phyloP scores from a whole-genome alignment of 2,113 vertebrate genomes.

The Fregetta grallaria region DNA sequence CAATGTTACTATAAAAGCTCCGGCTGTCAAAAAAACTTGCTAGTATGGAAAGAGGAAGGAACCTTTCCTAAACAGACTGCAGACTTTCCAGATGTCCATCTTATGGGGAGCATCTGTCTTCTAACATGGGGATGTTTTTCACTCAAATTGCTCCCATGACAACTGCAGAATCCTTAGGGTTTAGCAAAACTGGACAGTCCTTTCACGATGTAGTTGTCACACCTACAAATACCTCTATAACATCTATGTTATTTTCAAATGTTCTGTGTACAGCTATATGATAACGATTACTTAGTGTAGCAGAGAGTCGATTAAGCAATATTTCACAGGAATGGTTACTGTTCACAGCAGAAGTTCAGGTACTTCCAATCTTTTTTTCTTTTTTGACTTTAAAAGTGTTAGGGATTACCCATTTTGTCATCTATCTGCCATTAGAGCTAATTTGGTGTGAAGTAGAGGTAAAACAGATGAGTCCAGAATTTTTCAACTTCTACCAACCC shows the following conservation, averaged over 20 bases:
- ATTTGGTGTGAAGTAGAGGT: not conserved
- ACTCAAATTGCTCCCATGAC: not conserved
- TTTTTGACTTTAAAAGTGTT: not conserved
- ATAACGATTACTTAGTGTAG: not conserved
- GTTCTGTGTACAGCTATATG: not conserved
- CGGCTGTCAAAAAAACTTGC: not conserved
- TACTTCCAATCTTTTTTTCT: not conserved
- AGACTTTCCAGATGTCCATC: not conserved
- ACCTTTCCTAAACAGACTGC: not conserved
- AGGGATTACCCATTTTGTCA: not conserved
- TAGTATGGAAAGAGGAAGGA: not conserved
- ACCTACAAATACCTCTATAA: not conserved
- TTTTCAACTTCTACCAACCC: not conserved
- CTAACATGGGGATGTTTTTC: not conserved
- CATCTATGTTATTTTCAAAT: not conserved
- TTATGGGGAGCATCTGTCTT: not conserved
- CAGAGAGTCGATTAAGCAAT: accelerated
- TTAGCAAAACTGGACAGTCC: not conserved
- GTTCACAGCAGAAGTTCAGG: not conserved
- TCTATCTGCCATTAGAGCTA: not conserved
- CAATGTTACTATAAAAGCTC: not conserved
- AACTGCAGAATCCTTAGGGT: not conserved
- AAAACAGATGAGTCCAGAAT: not conserved
- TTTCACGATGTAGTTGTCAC: not conserved
- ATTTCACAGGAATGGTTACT: not conserved